phyloP scores from a whole-genome alignment of 2,113 vertebrate species.

The Eublepharis macularius region DNA sequence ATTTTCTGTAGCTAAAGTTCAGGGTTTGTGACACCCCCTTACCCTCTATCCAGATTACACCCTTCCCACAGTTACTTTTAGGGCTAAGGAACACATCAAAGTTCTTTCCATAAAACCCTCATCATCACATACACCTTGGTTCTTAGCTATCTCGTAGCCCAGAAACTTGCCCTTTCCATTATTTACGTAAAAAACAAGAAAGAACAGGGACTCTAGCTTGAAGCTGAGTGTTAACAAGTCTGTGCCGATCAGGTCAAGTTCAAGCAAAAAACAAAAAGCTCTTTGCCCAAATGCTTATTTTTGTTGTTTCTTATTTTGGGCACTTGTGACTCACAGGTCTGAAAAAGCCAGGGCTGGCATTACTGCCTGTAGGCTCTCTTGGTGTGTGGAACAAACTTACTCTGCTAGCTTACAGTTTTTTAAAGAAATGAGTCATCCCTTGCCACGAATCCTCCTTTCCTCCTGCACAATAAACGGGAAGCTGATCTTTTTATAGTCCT shows the following conservation, averaged over 20 bases:
- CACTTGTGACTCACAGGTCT: background rate
- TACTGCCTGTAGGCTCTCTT: background rate
- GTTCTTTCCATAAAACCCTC: no score
- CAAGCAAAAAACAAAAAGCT: background rate
- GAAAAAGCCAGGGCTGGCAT: background rate
- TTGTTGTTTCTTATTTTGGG: slow-evolving; percentile 24
- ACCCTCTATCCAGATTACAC: no score
- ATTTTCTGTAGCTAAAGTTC: no score
- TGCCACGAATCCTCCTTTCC: background rate
- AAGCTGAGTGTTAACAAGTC: background rate
- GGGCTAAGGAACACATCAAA: no score
- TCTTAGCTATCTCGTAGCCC: background rate
- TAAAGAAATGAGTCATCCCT: slow-evolving; percentile 33
- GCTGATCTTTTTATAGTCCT: slow-evolving; percentile 18
- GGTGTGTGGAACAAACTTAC: background rate
- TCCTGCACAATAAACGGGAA: background rate
- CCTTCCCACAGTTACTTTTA: no score
- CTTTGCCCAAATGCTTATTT: background rate
- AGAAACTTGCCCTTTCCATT: background rate
- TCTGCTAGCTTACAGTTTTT: background rate
- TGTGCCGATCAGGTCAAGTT: background rate
- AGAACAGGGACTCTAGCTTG: background rate
- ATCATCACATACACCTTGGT: no score
- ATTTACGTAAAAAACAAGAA: background rate
- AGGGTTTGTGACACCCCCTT: no score